Conservation (phyloP, 2,113 vertebrate species). For the Sisor rabdophorus region DNA sequence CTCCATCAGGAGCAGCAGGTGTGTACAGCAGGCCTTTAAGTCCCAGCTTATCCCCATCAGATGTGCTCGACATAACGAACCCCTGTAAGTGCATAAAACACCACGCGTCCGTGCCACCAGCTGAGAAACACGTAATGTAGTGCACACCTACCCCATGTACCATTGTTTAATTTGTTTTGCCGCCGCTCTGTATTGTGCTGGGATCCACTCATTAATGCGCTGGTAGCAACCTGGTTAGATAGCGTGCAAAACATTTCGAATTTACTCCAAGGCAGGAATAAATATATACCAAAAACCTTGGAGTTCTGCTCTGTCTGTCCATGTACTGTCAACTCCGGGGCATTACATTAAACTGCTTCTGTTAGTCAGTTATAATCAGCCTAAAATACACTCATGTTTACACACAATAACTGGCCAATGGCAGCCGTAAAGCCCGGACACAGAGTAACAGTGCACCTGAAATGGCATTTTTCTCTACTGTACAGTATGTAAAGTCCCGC, state of each 20-base stretch:
- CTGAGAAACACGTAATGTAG: background rate
- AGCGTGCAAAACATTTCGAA: background rate
- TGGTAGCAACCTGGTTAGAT: background rate
- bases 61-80: conserved; percentile 12
- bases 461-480: too few relatives aligned
- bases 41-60: conserved; percentile 13
- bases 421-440: too few relatives aligned
- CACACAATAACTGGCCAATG: too few relatives aligned
- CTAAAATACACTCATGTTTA: too few relatives aligned
- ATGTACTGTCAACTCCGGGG: too few relatives aligned
- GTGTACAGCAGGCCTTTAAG: conserved; percentile 14
- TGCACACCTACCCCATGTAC: background rate
- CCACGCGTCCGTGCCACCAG: background rate
- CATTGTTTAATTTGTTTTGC: background rate
- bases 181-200: background rate
- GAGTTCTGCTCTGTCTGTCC: too few relatives aligned
- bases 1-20: conserved; percentile 19
- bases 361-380: too few relatives aligned
- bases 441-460: too few relatives aligned
- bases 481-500: too few relatives aligned
- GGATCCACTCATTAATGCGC: background rate
- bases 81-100: background rate
- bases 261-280: background rate
- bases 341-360: too few relatives aligned
- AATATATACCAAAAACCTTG: background rate